A percentile compares a stretch with the other conserved stretches of the same genome.
Conservation (phyloP, 2,113 vertebrate species). For the Australoheros scitulus region DNA sequence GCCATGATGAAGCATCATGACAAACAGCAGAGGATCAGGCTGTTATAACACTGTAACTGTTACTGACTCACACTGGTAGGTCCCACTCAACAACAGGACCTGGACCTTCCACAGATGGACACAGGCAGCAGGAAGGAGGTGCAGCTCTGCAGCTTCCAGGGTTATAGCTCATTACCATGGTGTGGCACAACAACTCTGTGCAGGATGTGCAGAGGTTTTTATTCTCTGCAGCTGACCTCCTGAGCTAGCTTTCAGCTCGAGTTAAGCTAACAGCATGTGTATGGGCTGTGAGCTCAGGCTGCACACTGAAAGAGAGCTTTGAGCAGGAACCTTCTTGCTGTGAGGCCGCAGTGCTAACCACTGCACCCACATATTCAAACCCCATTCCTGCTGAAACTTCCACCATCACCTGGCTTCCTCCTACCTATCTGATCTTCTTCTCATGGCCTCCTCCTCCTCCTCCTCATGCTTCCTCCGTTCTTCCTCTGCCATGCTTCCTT, state of each 20-base stretch:
- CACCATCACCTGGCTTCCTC: not conserved
- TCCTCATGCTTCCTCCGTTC: too few species aligned
- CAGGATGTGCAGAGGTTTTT: not conserved
- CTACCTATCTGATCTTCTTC: too few species aligned
- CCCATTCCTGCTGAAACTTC: not conserved
- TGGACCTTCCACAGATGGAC: too few species aligned
- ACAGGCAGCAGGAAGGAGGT: not conserved
- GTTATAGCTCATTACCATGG: not conserved
- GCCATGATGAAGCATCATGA: not conserved
- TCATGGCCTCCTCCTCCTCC: too few species aligned
- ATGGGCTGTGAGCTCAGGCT: not conserved
- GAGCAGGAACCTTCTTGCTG: not conserved
- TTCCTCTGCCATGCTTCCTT: too few species aligned
- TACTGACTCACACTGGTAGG: too few species aligned
- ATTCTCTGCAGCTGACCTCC: too few species aligned
- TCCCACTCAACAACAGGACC: fast-evolving
- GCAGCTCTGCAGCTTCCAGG: not conserved
- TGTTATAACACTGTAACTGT: not conserved
- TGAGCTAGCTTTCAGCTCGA: too few species aligned
- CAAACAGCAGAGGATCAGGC: not conserved
- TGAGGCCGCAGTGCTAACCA: not conserved
- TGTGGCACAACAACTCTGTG: fast-evolving
- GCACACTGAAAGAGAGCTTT: not conserved
- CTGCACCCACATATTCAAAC: not conserved
- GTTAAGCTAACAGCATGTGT: too few species aligned